Base-by-base conservation (phyloP, 1,140 invertebrate species). In the Myzus persicae region DNA sequence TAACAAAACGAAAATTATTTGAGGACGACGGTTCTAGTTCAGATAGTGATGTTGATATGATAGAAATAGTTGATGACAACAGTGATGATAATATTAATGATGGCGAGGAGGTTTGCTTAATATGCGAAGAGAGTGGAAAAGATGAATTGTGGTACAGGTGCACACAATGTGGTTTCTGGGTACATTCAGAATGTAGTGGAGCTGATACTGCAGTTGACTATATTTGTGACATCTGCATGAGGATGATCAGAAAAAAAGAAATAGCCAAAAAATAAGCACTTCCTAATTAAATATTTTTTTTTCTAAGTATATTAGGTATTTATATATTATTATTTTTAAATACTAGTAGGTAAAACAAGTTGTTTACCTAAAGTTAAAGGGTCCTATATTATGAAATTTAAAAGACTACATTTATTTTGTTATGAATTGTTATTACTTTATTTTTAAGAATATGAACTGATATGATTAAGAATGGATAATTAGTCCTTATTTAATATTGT, bases 151-250 rank as follows among this genome's bases (percentile, higher is more conserved):
- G 81, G 81, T 40, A 40, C 20, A 84, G 81, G 22, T 84, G 81
- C 24, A 84, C 81, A 84, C 36, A 84, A 40, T 84, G 81, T 9
- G 81, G 20, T 40, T 40, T 40, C 14, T 84, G 81, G 81, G 81
- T 84, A 40, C 81, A 84, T 84, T 40, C 81, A 84, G 81, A 84
- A 84, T 84, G 81, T 84, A 84, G 81, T 84, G 81, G 38, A 84
- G 81, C 81, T 40, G 81, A 84, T 40, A 40, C 81, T 40, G 81
- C 81, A 84, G 81, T 31, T 40, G 22, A 40, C 24, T 84, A 40
- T 84, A 84, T 40, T 24, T 40, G 81, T 40, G 81, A 84, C 40
- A 84, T 84, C 42, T 84, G 81, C 81, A 40, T 40, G 20, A 84
- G 81, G 24, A 22, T 22, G 40, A 84, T 84, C 20, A 84, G 81